Evolutionary conservation across 1,140 invertebrate species (phyloP).

Genomic region (Diploscapter pachys): DNA sequence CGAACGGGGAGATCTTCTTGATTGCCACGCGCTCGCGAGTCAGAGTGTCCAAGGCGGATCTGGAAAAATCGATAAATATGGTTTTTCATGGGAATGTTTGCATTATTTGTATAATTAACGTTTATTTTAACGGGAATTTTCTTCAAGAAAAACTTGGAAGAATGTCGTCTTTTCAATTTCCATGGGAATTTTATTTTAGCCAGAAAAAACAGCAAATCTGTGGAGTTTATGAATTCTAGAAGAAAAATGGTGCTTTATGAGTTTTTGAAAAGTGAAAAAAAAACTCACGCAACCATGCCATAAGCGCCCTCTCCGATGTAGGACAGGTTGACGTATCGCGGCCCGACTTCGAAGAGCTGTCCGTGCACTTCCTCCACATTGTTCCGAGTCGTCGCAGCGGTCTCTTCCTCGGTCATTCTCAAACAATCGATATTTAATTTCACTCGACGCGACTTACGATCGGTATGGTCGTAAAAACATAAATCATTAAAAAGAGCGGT

Average conservation of each 20-base stretch:
- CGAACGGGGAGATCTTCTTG: conserved; percentile 99
- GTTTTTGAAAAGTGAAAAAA: conserved; percentile 2
- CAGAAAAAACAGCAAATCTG: neutral
- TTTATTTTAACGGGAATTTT: no score
- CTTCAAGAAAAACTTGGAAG: no score
- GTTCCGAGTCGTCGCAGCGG: conserved; percentile 15
- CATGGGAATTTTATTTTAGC: no score
- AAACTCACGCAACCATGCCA: conserved; percentile 98
- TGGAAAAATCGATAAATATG: conserved; percentile 48
- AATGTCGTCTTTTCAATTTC: neutral
- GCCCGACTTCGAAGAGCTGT: conserved; percentile 80
- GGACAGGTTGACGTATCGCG: conserved; percentile 85
- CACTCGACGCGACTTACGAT: neutral
- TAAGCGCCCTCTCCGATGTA: conserved; percentile 98
- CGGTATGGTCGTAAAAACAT: neutral
- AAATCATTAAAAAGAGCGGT: neutral
- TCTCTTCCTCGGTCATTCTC: conserved; percentile 18
- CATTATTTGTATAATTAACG: no score
- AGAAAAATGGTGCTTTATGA: neutral
- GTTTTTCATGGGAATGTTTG: no score
- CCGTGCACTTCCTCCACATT: conserved; percentile 35
- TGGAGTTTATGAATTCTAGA: neutral
- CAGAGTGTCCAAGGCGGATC: conserved; percentile 75
- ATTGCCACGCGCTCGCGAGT: conserved; percentile 94
- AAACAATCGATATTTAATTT: neutral